Evolutionary conservation across 2,888 invertebrate species (phyloP), one percentile per base, ranked within the genome.

Genomic region (Arrhopalites spinosus): DNA sequence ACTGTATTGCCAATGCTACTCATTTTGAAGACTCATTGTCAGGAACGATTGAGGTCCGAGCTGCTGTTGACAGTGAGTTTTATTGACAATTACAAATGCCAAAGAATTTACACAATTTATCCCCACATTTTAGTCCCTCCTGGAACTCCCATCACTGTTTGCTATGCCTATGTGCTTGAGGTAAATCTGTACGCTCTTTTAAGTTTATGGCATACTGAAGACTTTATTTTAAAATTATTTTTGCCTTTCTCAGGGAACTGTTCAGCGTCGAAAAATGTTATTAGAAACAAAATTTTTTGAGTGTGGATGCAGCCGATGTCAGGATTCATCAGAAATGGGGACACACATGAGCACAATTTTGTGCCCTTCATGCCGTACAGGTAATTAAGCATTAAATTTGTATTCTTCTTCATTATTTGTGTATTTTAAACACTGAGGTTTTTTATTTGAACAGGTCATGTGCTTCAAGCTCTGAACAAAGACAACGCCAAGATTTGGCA

Each of bases 1-100:
- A 81, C 59, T 82, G 81, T 53, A 76, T 81, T 74, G 80, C 82
- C 20, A 82, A 82, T 72, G 77, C 81, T 23, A 80, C 80, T 20
- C 81, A 79, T 69, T 82, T 79, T 74, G 80, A 81, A 73, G 79
- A 78, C 43, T 73, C 78, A 7, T 25, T 25, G 7, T 68, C 76
- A 30, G 82, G 82, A 13, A 75, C 75, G 20, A 76, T 82, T 7
- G 79, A 80, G 67, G 74, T 82, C 3, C 61, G 80, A 27, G 80
- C 82, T n/a, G 80, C 81, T n/a, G 74, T 80, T 5, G 81, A 82
- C 74, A 71, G 36, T 36, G 36, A 36, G 36, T 36, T 36, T 36
- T 36, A 7, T 36, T 36, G 36, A 36, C 36, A n/a, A n/a, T n/a
- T n/a, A n/a, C n/a, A n/a, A n/a, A n/a, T n/a, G n/a, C n/a, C n/a